phyloP scores from a whole-genome alignment of 2,888 invertebrate species.

The Morpho achilles region DNA sequence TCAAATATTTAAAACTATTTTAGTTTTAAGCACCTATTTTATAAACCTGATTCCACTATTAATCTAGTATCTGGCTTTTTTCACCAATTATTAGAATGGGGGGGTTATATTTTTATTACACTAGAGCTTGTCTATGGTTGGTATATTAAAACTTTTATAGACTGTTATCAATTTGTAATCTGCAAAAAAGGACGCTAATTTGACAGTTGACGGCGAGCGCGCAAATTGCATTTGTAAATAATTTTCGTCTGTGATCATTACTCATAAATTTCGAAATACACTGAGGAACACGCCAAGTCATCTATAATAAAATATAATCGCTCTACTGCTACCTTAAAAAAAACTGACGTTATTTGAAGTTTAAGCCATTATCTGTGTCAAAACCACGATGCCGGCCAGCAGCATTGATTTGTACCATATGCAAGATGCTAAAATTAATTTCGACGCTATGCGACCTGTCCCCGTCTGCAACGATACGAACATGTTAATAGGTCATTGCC shows the following conservation, averaged over 20 bases:
- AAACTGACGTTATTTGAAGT: not conserved
- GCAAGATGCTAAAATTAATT: conserved; percentile 69
- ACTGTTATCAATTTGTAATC: not conserved
- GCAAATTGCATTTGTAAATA: conserved; percentile 6
- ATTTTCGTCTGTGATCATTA: conserved; percentile 15
- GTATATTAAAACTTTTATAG: too few relatives aligned
- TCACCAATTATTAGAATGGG: too few relatives aligned
- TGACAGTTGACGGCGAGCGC: conserved; percentile 18
- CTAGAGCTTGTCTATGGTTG: too few relatives aligned
- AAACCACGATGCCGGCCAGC: conserved; percentile 57
- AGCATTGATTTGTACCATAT: conserved; percentile 58
- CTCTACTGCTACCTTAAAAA: not conserved
- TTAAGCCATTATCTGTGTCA: not conserved
- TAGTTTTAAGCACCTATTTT: too few relatives aligned
- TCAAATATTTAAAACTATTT: too few relatives aligned
- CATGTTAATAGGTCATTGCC: conserved; percentile 60
- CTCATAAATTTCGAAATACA: conserved; percentile 7
- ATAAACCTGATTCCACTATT: too few relatives aligned
- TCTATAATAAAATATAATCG: not conserved
- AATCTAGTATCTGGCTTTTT: too few relatives aligned
- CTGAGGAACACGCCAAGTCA: too few relatives aligned
- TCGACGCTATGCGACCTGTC: conserved; percentile 66
- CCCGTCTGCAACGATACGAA: conserved; percentile 60
- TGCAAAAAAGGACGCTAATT: conserved; percentile 11
- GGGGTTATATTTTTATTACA: too few relatives aligned